Percentiles rank a stretch among this genome's conserved stretches.
These are phyloP conservation scores for Cantharis rufa DNA, from an alignment of 2,888 invertebrate species.

Conservation along the genomic window DNA sequence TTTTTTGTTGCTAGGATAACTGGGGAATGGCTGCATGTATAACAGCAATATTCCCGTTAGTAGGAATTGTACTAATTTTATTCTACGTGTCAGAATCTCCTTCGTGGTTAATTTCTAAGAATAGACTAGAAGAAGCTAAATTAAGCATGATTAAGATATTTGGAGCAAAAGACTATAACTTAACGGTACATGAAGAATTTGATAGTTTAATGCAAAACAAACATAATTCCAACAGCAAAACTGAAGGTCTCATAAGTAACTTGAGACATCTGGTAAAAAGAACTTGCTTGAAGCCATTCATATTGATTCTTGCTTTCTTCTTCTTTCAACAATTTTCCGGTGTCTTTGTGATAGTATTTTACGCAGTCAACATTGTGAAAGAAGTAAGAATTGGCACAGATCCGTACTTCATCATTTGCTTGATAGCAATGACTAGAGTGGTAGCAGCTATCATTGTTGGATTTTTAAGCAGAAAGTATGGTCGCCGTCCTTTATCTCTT, in stretches of 20 bases:
- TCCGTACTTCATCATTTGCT: slow-evolving; percentile 57
- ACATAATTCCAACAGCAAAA: slow-evolving; percentile 29
- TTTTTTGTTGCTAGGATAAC: slow-evolving; percentile 50
- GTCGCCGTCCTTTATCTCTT: slow-evolving; percentile 63
- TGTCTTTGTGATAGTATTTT: slow-evolving; percentile 61
- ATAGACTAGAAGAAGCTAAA: slow-evolving; percentile 57
- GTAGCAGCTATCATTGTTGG: slow-evolving; percentile 55
- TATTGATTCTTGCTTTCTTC: slow-evolving; percentile 58
- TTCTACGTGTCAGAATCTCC: slow-evolving; percentile 61
- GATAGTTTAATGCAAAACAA: slow-evolving; percentile 40
- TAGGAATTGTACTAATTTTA: slow-evolving; percentile 52
- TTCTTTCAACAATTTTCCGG: slow-evolving; percentile 65
- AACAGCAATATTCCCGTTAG: slow-evolving; percentile 54
- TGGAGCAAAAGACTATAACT: slow-evolving; percentile 44
- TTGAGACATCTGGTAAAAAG: slow-evolving; percentile 48
- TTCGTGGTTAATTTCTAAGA: slow-evolving; percentile 58
- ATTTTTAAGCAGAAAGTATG: slow-evolving; percentile 59
- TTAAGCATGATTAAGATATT: slow-evolving; percentile 53
- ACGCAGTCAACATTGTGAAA: slow-evolving; percentile 59
- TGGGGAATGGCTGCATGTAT: slow-evolving; percentile 57
- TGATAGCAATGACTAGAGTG: slow-evolving; percentile 59
- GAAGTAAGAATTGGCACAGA: slow-evolving; percentile 57
- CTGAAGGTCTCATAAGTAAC: slow-evolving; percentile 36
- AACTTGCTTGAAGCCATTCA: slow-evolving; percentile 56
- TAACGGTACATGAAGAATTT: slow-evolving; percentile 44